A percentile compares a stretch with the other conserved stretches of the same genome.
phyloP scores from a whole-genome alignment of 1,140 invertebrate species.

The Drosophila pruinosa region DNA sequence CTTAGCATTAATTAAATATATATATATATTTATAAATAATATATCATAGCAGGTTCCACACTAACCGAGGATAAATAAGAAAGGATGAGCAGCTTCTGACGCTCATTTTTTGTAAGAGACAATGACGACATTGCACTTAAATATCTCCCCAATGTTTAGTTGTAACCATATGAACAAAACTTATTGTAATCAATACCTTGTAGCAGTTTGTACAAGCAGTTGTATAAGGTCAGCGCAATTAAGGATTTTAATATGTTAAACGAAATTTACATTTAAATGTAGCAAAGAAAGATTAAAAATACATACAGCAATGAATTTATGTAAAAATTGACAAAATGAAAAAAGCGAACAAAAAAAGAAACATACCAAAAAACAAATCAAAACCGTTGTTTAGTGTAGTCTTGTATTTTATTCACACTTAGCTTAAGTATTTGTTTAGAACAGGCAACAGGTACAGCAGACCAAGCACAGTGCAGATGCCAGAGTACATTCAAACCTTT shows the following conservation, averaged over 20 bases:
- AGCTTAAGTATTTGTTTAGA: constrained; percentile 38
- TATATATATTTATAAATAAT: constrained; percentile 17
- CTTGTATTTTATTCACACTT: constrained; percentile 29
- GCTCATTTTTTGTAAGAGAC: constrained; percentile 42
- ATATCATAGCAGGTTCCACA: constrained; percentile 37
- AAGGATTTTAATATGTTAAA: constrained; percentile 58
- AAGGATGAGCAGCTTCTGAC: constrained; percentile 12
- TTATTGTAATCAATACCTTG: constrained; percentile 65
- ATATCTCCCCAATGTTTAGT: constrained; percentile 64
- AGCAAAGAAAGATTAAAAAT: constrained; percentile 70
- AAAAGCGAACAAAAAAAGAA: constrained; percentile 18
- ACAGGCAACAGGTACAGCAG: constrained; percentile 21
- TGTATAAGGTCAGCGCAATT: constrained; percentile 63
- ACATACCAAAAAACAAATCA: constrained; percentile 25
- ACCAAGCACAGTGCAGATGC: constrained; percentile 30
- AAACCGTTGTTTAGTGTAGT: constrained; percentile 43
- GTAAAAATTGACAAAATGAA: constrained; percentile 47
- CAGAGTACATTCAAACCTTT: constrained; percentile 12
- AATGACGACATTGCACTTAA: constrained; percentile 41
- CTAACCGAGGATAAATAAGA: constrained; percentile 15
- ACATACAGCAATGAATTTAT: constrained; percentile 53
- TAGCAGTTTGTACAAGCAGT: constrained; percentile 65
- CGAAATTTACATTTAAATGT: constrained; percentile 74
- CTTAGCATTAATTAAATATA: constrained; percentile 55
- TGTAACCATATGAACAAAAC: constrained; percentile 53